These are phyloP conservation scores for Notodonta dromedarius DNA, from an alignment of 2,888 invertebrate genomes.

Conservation along the genomic window DNA sequence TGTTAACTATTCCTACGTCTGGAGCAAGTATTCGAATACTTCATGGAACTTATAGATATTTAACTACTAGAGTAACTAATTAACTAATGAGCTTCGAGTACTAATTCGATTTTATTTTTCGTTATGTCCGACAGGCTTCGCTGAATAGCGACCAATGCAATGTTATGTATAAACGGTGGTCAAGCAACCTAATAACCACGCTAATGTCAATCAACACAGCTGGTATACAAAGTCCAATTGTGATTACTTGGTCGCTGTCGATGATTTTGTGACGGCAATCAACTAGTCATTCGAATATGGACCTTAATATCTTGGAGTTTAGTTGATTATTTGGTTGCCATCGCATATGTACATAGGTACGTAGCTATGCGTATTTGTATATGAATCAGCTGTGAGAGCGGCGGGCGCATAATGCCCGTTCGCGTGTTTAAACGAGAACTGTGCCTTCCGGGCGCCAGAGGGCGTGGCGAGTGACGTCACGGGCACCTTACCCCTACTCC, in stretches of 20 bases:
- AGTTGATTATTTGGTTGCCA: conserved; percentile 4
- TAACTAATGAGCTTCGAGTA: no score
- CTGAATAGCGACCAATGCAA: neutral
- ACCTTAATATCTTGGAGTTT: neutral
- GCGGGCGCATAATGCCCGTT: conserved; percentile 40
- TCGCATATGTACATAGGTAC: conserved; percentile 16
- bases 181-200: neutral
- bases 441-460: conserved; percentile 67
- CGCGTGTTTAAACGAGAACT: conserved; percentile 54
- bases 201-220: neutral
- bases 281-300: neutral
- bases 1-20: no score
- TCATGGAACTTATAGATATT: no score
- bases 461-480: conserved; percentile 31
- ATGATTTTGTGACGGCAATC: neutral
- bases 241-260: neutral
- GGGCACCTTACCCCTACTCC: conserved; percentile 10
- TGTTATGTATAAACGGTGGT: conserved; percentile 8
- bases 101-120: no score
- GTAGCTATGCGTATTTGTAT: conserved; percentile 29
- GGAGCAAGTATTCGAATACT: no score
- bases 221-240: neutral
- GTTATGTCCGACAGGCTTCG: neutral
- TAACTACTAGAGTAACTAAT: no score
- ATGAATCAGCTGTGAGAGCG: conserved; percentile 23